phyloP scores from a whole-genome alignment of 2,113 vertebrate genomes.

The Galemys pyrenaicus region DNA sequence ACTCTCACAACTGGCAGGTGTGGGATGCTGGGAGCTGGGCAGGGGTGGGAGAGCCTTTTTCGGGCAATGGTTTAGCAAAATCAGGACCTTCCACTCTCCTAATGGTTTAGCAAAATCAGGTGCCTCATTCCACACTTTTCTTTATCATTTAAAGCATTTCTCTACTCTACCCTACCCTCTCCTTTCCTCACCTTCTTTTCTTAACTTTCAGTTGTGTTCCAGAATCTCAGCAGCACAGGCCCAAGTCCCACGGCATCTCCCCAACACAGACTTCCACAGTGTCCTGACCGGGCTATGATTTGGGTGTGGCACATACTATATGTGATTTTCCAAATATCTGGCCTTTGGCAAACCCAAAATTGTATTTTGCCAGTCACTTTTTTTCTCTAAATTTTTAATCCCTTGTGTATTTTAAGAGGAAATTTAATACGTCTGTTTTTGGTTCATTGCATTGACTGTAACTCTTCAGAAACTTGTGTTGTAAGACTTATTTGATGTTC shows the following conservation, averaged over 20 bases:
- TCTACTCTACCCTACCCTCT: neutral
- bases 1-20: neutral
- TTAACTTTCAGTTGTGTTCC: neutral
- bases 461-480: conserved; percentile 66
- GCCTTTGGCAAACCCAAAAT: conserved; percentile 18
- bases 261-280: neutral
- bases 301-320: neutral
- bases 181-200: neutral
- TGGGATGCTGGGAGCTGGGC: rapidly evolving
- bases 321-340: neutral
- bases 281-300: neutral
- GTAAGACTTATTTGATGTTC: conserved; percentile 71
- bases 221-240: neutral
- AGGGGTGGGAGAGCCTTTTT: no score
- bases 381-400: conserved; percentile 43
- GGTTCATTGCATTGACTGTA: conserved; percentile 66
- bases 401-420: conserved; percentile 65
- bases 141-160: neutral
- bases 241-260: neutral
- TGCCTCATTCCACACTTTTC: neutral
- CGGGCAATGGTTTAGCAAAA: no score
- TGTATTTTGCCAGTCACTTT: neutral
- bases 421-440: conserved; percentile 68
- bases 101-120: neutral
- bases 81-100: neutral